Conservation (phyloP, 64 coral and sea anemone species). For the Orbicella faveolata region DNA sequence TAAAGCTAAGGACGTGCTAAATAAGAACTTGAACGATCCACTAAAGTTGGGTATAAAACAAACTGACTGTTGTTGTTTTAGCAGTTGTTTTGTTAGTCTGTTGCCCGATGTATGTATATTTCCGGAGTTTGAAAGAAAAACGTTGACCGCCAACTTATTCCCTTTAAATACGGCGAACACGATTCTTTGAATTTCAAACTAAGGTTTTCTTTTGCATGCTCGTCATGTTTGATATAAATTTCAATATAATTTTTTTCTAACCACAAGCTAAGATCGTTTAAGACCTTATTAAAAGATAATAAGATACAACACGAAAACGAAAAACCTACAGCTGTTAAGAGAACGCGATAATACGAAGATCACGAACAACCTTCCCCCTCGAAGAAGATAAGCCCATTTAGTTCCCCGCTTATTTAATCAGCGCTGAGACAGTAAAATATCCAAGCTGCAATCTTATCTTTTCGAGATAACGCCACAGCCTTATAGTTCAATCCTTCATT, state of each 20-base stretch:
- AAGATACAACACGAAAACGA: neutral
- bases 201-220: no score
- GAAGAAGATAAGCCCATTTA: neutral
- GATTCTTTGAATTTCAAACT: no score
- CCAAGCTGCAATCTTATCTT: conserved; percentile 5
- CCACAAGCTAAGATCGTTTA: neutral
- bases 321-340: neutral
- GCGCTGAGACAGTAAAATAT: neutral
- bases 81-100: no score
- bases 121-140: no score
- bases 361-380: neutral
- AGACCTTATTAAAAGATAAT: neutral
- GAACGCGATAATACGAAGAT: neutral
- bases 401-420: neutral
- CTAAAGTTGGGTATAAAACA: no score
- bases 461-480: neutral
- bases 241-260: neutral
- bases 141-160: no score
- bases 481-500: neutral
- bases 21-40: no score
- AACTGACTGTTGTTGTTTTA: no score
- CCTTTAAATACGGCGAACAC: no score
- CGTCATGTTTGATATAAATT: neutral
- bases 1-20: no score
- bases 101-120: no score